Evolutionary conservation across 2,888 invertebrate species (phyloP).

Genomic region (Synanthedon formicaeformis): DNA sequence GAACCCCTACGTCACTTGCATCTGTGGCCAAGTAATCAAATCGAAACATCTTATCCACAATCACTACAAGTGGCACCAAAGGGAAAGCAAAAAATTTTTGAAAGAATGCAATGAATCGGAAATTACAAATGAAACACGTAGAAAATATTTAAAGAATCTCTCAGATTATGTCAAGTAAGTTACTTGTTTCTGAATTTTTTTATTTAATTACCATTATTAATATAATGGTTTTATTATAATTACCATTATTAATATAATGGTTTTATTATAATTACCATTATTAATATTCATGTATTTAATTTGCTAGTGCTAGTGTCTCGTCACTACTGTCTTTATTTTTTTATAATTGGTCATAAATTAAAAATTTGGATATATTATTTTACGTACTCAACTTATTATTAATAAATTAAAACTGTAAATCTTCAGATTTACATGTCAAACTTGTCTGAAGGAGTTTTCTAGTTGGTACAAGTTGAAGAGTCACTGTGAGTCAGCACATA

Average conservation of each 20-base stretch:
- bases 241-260: too few relatives aligned
- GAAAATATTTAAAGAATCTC: too few relatives aligned
- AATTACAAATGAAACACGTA: not conserved
- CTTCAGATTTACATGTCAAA: constrained; percentile 52
- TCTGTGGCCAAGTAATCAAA: constrained; percentile 48
- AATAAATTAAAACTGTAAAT: constrained; percentile 3
- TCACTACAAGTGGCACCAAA: constrained; percentile 50
- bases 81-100: constrained; percentile 29
- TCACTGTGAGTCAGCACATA: constrained; percentile 45
- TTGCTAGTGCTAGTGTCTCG: too few relatives aligned
- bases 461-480: constrained; percentile 61
- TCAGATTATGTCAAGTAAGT: too few relatives aligned
- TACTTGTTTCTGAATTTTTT: not conserved
- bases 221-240: too few relatives aligned
- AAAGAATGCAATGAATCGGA: not conserved
- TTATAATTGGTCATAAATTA: too few relatives aligned
- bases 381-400: too few relatives aligned
- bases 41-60: constrained; percentile 55
- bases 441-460: constrained; percentile 45
- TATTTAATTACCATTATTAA: too few relatives aligned
- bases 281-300: too few relatives aligned
- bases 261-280: too few relatives aligned
- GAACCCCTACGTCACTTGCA: constrained; percentile 40
- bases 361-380: too few relatives aligned
- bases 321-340: too few relatives aligned